Evolutionary conservation across 2,113 vertebrate genomes (phyloP).

Genomic region (Fukomys damarensis): DNA sequence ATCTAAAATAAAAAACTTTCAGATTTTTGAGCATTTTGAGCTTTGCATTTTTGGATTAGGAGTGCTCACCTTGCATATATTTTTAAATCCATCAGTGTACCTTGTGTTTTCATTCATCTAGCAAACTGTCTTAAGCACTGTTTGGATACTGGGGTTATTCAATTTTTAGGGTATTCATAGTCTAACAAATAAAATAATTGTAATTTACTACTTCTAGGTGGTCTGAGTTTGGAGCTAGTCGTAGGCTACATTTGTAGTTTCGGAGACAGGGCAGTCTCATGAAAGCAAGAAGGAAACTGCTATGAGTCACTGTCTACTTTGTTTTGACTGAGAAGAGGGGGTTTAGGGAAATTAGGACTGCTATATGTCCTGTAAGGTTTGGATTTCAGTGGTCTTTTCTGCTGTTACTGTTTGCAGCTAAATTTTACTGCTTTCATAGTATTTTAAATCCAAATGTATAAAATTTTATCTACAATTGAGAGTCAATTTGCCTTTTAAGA

Average conservation of each 20-base stretch:
- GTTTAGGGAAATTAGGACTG: fast-evolving
- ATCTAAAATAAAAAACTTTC: background rate
- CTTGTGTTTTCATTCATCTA: background rate
- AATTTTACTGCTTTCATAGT: background rate
- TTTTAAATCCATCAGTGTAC: background rate
- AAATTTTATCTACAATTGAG: background rate
- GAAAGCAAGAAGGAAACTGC: fast-evolving
- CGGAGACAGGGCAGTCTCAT: background rate
- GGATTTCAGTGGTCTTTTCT: background rate
- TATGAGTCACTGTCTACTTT: fast-evolving
- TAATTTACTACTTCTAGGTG: background rate
- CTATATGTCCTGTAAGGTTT: fast-evolving
- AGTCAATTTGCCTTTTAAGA: background rate
- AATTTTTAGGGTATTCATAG: background rate
- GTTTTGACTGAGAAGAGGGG: background rate
- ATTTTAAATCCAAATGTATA: background rate
- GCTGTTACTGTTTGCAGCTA: background rate
- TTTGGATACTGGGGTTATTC: background rate
- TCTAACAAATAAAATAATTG: background rate
- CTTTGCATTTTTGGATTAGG: background rate
- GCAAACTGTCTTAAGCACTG: background rate
- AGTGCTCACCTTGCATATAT: too few species aligned
- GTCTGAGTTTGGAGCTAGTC: too few species aligned
- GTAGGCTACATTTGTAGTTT: too few species aligned
- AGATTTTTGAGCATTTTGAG: background rate